Evolutionary conservation across 2,113 vertebrate genomes (phyloP).

Genomic region (Actenoides hombroni): DNA sequence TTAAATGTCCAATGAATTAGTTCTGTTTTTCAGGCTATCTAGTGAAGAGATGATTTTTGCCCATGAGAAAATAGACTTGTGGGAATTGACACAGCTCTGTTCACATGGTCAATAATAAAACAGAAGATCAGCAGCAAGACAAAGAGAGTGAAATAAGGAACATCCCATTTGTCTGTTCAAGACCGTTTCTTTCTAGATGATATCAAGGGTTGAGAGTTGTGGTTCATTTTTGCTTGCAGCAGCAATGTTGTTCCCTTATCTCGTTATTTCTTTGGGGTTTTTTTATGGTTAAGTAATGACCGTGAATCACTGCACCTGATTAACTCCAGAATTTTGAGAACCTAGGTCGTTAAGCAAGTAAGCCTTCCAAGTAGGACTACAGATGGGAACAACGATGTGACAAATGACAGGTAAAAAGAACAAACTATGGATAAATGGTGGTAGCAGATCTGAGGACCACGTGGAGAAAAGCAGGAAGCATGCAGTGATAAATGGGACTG

Average conservation of each 20-base stretch:
- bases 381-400: neutral
- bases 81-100: neutral
- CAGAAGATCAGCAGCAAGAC: neutral
- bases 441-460: neutral
- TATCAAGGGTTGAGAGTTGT: neutral
- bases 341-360: neutral
- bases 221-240: neutral
- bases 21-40: neutral
- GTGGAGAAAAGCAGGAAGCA: neutral
- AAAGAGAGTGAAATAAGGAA: neutral
- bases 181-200: neutral
- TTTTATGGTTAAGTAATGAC: neutral
- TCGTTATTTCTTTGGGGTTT: neutral
- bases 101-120: neutral
- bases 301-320: neutral
- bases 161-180: neutral
- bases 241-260: neutral
- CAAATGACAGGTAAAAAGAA: neutral
- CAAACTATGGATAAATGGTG: neutral
- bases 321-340: neutral
- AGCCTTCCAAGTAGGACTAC: neutral
- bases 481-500: neutral
- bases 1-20: neutral
- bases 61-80: neutral
- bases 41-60: neutral